Evolutionary conservation across 2,113 vertebrate species (phyloP).

Genomic region (Polypterus bichir): DNA sequence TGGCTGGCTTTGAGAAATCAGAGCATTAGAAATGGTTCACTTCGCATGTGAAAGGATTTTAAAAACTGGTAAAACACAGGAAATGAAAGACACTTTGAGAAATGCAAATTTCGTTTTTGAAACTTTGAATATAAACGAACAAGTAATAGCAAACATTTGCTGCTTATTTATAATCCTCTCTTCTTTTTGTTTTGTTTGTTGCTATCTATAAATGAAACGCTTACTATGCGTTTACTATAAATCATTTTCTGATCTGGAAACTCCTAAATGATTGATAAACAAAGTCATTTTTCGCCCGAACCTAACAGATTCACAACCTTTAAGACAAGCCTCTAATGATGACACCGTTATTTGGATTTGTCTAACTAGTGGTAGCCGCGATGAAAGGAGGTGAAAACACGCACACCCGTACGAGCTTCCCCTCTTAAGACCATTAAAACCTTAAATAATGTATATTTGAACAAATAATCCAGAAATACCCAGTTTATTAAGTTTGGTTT

Average conservation of each 20-base stretch:
- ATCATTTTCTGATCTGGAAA: no score
- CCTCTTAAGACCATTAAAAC: conserved; percentile 15
- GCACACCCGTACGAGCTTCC: neutral
- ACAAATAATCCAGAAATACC: conserved; percentile 42
- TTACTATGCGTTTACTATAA: no score
- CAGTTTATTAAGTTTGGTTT: conserved; percentile 42
- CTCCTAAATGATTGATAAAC: no score
- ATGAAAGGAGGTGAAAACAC: neutral
- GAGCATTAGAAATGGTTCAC: conserved; percentile 76
- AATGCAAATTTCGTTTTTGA: neutral
- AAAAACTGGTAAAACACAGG: conserved; percentile 49
- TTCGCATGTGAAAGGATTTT: conserved; percentile 65
- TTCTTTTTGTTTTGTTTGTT: no score
- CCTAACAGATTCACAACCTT: no score
- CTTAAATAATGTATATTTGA: conserved; percentile 41
- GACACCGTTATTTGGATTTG: conserved; percentile 12
- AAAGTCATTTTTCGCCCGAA: no score
- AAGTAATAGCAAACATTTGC: no score
- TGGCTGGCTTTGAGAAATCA: conserved; percentile 78
- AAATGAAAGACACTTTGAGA: conserved; percentile 14
- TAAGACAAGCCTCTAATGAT: neutral
- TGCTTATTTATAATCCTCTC: no score
- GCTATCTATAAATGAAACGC: no score
- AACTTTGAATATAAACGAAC: no score
- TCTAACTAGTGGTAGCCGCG: conserved; percentile 9